A percentile compares a stretch with the other conserved stretches of the same genome.
phyloP scores from a whole-genome alignment of 2,888 invertebrate genomes.

The Napeogenes sylphis region DNA sequence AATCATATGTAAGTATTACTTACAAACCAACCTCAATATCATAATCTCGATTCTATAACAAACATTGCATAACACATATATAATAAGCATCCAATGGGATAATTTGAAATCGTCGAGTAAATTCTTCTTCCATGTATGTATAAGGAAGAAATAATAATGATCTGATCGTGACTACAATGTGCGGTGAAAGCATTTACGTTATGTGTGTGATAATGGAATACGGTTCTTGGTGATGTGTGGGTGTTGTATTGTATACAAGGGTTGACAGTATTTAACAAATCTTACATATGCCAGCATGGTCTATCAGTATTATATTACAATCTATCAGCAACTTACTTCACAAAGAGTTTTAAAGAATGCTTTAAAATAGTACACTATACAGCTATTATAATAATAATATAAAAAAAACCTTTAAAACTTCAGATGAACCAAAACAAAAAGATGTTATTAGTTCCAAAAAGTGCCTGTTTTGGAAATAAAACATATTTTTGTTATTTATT shows the following conservation, averaged over 20 bases:
- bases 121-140: conserved; percentile 18
- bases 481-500: too few relatives aligned
- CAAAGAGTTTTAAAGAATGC: too few relatives aligned
- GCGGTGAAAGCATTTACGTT: conserved; percentile 28
- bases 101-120: conserved; percentile 6
- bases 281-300: too few relatives aligned
- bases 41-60: not conserved
- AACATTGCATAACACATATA: conserved; percentile 2
- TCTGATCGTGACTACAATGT: conserved; percentile 28
- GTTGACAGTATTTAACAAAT: not conserved
- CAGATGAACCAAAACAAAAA: too few relatives aligned
- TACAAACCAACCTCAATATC: too few relatives aligned
- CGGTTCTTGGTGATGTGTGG: not conserved
- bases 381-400: too few relatives aligned
- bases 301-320: too few relatives aligned
- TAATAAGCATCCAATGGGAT: conserved; percentile 14
- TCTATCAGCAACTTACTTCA: too few relatives aligned
- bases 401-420: too few relatives aligned
- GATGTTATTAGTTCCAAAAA: too few relatives aligned
- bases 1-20: not conserved
- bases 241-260: not conserved
- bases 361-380: too few relatives aligned
- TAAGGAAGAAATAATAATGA: conserved; percentile 26
- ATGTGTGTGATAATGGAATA: conserved; percentile 13
- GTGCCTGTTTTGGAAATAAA: too few relatives aligned